Evolutionary conservation across 1,140 invertebrate genomes (phyloP).

Genomic region (Antheraea mylitta): DNA sequence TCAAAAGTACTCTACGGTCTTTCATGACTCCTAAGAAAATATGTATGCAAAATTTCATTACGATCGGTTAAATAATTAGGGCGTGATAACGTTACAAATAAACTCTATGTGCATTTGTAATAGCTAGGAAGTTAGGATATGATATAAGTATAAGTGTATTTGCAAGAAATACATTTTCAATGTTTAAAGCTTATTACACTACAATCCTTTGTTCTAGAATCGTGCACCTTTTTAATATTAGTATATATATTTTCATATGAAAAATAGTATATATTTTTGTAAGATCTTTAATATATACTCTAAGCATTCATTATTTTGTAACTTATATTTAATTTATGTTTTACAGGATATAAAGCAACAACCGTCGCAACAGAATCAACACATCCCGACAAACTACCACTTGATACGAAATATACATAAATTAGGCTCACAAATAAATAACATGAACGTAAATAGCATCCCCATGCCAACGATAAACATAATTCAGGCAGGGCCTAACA

Average conservation of each 20-base stretch:
- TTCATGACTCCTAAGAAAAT: too few species aligned
- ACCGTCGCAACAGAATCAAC: conserved; percentile 31
- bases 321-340: conserved; percentile 30
- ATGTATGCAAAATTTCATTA: too few species aligned
- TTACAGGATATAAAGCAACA: conserved; percentile 54
- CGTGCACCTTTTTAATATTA: background rate
- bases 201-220: background rate
- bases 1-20: too few species aligned
- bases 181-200: background rate
- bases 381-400: conserved; percentile 43
- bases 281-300: background rate
- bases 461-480: conserved; percentile 60
- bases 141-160: too few species aligned
- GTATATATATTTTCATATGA: background rate
- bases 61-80: too few species aligned
- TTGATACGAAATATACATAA: conserved; percentile 37
- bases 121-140: too few species aligned
- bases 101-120: too few species aligned
- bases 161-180: background rate
- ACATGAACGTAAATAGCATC: conserved; percentile 35
- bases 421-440: conserved; percentile 19
- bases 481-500: conserved; percentile 41
- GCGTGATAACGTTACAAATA: too few species aligned
- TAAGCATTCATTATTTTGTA: conserved; percentile 7
- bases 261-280: background rate